phyloP scores from a whole-genome alignment of 2,888 invertebrate species.

The Rhopalosiphum nymphaeae region DNA sequence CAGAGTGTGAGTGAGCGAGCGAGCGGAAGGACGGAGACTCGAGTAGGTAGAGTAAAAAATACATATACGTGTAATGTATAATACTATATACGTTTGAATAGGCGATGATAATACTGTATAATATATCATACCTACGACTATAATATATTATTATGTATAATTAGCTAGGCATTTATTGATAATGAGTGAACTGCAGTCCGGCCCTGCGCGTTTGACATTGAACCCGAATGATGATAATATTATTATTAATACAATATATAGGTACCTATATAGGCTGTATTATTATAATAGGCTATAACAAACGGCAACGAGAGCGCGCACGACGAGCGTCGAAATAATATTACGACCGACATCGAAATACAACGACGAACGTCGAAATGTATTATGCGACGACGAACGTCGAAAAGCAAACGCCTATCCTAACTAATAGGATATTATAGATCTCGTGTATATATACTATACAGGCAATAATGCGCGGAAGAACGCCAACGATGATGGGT shows the following conservation, averaged over 20 bases:
- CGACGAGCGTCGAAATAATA: not conserved
- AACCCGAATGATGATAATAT: conserved; percentile 20
- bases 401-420: not conserved
- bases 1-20: not conserved
- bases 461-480: not conserved
- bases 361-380: not conserved
- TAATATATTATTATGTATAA: not conserved
- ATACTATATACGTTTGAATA: not conserved
- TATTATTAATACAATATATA: not conserved
- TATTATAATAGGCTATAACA: not conserved
- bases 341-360: not conserved
- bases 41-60: not conserved
- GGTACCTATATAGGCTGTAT: not conserved
- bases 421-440: not conserved
- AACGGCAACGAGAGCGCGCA: not conserved
- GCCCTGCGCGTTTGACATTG: conserved; percentile 13
- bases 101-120: not conserved
- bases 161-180: conserved; percentile 18
- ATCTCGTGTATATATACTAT: not conserved
- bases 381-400: not conserved
- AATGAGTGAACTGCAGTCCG: not conserved
- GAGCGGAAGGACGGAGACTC: not conserved
- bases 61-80: not conserved
- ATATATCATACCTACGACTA: not conserved
- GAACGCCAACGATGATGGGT: conserved; percentile 13